These are phyloP conservation scores for Epizoanthus scotinus DNA, from an alignment of 92 coral and sea anemone genomes.

Conservation along the genomic window DNA sequence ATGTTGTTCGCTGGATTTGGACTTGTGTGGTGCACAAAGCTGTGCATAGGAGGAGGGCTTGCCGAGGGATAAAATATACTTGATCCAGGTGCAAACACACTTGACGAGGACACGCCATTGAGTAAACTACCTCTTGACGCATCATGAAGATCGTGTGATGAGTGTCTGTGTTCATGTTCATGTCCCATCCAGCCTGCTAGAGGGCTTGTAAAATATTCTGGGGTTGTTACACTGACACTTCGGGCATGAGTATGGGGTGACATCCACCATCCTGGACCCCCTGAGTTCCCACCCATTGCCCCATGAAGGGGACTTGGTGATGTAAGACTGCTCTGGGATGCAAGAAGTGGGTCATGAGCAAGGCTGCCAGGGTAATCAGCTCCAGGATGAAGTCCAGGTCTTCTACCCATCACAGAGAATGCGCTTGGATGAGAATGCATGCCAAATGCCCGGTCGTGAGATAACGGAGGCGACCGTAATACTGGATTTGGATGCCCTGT, in stretches of 20 bases:
- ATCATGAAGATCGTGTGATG: constrained; percentile 68
- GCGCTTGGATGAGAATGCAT: constrained; percentile 87
- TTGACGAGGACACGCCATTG: constrained; percentile 70
- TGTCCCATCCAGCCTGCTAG: constrained; percentile 88
- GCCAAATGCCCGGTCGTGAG: constrained; percentile 95
- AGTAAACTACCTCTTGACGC: constrained; percentile 65
- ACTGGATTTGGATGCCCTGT: constrained; percentile 89
- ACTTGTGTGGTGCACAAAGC: constrained; percentile 74
- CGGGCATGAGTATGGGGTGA: constrained; percentile 82
- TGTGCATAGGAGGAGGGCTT: constrained; percentile 76
- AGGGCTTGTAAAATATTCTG: constrained; percentile 85
- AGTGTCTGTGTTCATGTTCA: constrained; percentile 85
- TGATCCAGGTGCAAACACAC: constrained; percentile 76
- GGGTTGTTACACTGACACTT: constrained; percentile 63
- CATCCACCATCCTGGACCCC: constrained; percentile 96
- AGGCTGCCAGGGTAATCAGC: constrained; percentile 70
- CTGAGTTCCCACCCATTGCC: constrained; percentile 71
- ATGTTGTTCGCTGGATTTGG: constrained; percentile 55
- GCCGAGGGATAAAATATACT: constrained; percentile 87
- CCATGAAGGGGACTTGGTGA: constrained; percentile 86
- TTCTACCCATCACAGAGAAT: constrained; percentile 95
- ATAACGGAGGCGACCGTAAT: constrained; percentile 95
- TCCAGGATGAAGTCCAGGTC: constrained; percentile 73
- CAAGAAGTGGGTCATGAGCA: constrained; percentile 79
- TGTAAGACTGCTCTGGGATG: constrained; percentile 73